phyloP scores from a whole-genome alignment of 2,888 invertebrate genomes.

The Tineola bisselliella region DNA sequence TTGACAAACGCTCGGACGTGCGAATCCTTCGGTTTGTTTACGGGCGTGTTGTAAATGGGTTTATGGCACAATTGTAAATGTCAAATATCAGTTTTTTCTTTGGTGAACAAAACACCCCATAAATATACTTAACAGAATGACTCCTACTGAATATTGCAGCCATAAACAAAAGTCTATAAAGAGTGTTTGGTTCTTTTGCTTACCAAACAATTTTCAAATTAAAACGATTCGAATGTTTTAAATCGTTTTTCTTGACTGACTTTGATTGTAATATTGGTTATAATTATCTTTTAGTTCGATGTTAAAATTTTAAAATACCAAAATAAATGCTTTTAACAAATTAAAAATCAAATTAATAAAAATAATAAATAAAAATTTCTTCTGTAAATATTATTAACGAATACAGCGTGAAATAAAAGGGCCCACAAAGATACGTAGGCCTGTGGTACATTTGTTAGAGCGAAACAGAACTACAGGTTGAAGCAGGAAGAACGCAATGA shows the following conservation, averaged over 20 bases:
- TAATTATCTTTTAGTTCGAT: too few relatives aligned
- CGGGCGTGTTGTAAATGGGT: slow-evolving; percentile 42
- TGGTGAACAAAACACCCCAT: slow-evolving; percentile 53
- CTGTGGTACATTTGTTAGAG: slow-evolving; percentile 24
- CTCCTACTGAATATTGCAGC: slow-evolving; percentile 62
- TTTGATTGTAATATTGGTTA: background rate
- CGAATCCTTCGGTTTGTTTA: slow-evolving; percentile 38
- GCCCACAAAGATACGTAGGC: background rate
- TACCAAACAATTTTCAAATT: slow-evolving; percentile 37
- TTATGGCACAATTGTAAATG: slow-evolving; percentile 61
- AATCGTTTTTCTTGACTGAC: background rate
- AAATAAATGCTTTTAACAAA: too few relatives aligned
- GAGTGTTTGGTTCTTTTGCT: slow-evolving; percentile 56
- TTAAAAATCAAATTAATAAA: too few relatives aligned
- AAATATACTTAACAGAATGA: slow-evolving; percentile 62
- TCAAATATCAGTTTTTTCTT: slow-evolving; percentile 54
- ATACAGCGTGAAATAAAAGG: background rate
- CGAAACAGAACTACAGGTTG: slow-evolving; percentile 24
- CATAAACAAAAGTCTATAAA: slow-evolving; percentile 59
- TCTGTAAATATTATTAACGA: background rate
- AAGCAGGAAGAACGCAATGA: slow-evolving; percentile 32
- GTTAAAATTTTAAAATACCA: too few relatives aligned
- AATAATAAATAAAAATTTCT: too few relatives aligned
- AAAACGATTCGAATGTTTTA: background rate
- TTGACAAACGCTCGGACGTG: slow-evolving; percentile 35